Conservation (phyloP, 1,140 invertebrate species). For the Melitaea cinxia region DNA sequence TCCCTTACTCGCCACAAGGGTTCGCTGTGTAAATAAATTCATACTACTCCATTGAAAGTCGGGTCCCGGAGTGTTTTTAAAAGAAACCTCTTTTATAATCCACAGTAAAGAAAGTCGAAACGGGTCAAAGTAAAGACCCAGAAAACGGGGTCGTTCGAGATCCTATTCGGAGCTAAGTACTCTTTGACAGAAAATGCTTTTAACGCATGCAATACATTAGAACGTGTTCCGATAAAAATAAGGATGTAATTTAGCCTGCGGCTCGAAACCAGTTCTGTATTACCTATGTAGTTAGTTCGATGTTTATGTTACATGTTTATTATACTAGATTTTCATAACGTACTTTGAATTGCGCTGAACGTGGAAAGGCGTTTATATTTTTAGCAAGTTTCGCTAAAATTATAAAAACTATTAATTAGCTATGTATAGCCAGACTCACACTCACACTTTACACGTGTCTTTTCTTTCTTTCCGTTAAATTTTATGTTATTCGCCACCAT, state of each 20-base stretch:
- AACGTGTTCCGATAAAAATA: slow-evolving; percentile 3
- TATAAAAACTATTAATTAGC: too few species aligned
- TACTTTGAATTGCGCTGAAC: too few species aligned
- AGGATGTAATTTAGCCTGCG: slow-evolving; percentile 3
- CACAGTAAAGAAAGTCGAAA: slow-evolving; percentile 33
- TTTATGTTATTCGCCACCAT: too few species aligned
- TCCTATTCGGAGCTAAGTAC: slow-evolving; percentile 34
- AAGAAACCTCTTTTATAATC: slow-evolving; percentile 50
- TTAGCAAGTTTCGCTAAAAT: too few species aligned
- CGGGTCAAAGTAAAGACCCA: slow-evolving; percentile 39
- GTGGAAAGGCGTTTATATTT: too few species aligned
- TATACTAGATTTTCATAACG: too few species aligned
- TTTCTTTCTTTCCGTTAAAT: too few species aligned
- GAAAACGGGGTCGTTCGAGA: slow-evolving; percentile 35
- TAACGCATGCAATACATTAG: slow-evolving; percentile 33
- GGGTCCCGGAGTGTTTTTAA: slow-evolving; percentile 45
- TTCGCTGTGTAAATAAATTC: slow-evolving; percentile 47
- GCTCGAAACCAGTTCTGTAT: slow-evolving; percentile 3
- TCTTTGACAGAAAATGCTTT: slow-evolving; percentile 30
- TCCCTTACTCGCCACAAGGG: slow-evolving; percentile 33
- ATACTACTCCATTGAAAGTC: slow-evolving; percentile 51
- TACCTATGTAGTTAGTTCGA: background rate
- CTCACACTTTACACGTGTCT: too few species aligned
- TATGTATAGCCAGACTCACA: too few species aligned
- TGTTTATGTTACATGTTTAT: background rate